Evolutionary conservation across 2,113 vertebrate species (phyloP).

Genomic region (Elephantulus edwardii): DNA sequence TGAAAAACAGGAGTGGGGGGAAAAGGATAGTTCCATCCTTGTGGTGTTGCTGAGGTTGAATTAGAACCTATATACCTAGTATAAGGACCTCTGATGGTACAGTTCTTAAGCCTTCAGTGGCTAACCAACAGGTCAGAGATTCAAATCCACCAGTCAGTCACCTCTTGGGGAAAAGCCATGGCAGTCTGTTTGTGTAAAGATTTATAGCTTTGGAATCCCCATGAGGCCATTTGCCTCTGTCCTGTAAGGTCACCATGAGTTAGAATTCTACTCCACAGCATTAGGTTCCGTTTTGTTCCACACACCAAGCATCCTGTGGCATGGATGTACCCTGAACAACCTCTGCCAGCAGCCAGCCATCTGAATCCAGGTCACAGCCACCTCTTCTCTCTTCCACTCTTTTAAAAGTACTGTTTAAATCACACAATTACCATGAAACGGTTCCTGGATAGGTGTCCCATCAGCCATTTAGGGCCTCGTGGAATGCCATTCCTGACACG

Average conservation of each 20-base stretch:
- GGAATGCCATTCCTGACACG: fast-evolving
- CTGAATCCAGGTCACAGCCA: fast-evolving
- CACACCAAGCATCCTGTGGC: background rate
- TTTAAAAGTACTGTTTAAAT: background rate
- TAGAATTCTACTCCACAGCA: too few relatives aligned
- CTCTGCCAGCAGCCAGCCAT: background rate
- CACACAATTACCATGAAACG: background rate
- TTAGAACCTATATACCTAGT: fast-evolving
- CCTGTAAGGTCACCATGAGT: too few relatives aligned
- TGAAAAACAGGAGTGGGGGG: background rate
- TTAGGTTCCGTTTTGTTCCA: too few relatives aligned
- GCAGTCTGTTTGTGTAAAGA: too few relatives aligned
- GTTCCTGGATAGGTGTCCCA: background rate
- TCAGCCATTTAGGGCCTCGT: background rate
- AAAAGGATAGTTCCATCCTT: background rate
- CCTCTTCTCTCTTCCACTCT: background rate
- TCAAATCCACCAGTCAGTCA: too few relatives aligned
- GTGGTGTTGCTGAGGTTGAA: background rate
- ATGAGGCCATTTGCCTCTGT: too few relatives aligned
- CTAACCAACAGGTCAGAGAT: too few relatives aligned
- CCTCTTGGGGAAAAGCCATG: too few relatives aligned
- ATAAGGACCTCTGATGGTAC: too few relatives aligned
- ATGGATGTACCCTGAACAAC: background rate
- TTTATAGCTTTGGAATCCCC: too few relatives aligned
- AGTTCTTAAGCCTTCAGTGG: too few relatives aligned